Base-by-base conservation (phyloP, 2,113 vertebrate species). In the Opisthocomus hoazin region DNA sequence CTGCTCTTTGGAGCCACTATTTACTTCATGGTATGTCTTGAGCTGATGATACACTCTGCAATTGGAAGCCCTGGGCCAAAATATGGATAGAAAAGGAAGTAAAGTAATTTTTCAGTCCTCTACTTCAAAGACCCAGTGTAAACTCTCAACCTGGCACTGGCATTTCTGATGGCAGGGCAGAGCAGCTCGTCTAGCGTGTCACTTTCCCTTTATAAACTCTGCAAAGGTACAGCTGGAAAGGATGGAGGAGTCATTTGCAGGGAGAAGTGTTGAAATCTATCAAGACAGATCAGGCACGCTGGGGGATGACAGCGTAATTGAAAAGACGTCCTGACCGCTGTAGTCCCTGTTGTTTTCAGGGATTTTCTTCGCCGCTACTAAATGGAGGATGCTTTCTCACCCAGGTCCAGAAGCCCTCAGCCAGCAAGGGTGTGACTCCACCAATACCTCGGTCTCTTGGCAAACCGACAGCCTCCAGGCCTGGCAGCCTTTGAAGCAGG, bases 381-480 rank as follows among this genome's bases (percentile, higher is more conserved):
- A 81, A 37, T 14, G 15, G 30, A 69, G 22, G 45, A 66, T 29
- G 6, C n/a, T 63, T 69, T 87, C n/a, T 63, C 58, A 41, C 30
- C 8, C 6, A 46, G 27, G 9, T 30, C 21, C 20, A 75, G 39
- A 77, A 66, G 30, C 19, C 24, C 50, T 43, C 63, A 84, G 50
- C 23, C 53, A 81, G n/a, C 54, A 81, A 41, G 9, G 58, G 34
- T 39, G 37, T 11, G 18, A 32, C 37, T 45, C 34, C 45, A 43
- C 37, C 0, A 1, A 30, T 20, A 73, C 2, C 36, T 1, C 1
- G 0, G 24, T 58, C 37, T 37, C 13, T 34, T 30, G 39, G 12
- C 29, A 92, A 92, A 83, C 17, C 1, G 3, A 70, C 45, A 82
- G 39, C 12, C 39, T 80, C 64, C 45, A 53, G n/a, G 20, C 36